Conservation (phyloP, 2,797 vertebrate species). For the Meriones psammophilus region DNA sequence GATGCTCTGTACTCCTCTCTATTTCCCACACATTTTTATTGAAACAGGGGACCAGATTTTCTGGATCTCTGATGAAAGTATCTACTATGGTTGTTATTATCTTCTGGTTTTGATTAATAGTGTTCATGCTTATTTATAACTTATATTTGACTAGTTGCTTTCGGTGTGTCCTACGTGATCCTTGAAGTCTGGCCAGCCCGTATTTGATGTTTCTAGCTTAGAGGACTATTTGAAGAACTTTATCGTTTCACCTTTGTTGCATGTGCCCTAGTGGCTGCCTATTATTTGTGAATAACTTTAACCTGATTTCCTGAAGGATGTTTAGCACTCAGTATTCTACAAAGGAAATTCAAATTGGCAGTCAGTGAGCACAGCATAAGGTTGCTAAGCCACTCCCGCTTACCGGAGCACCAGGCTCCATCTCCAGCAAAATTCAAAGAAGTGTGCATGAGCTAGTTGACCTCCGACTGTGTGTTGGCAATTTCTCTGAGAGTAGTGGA, state of each 20-base stretch:
- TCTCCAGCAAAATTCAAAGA: background rate
- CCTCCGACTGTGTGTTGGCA: background rate
- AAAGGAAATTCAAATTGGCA: background rate
- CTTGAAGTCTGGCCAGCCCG: background rate
- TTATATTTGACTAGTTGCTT: background rate
- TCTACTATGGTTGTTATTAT: background rate
- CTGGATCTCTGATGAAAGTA: background rate
- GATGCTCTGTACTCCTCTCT: accelerated
- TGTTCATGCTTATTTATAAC: background rate
- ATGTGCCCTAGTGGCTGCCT: background rate
- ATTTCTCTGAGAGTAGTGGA: too few relatives aligned
- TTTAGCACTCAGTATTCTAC: background rate
- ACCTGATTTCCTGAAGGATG: slow-evolving; percentile 17
- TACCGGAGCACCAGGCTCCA: background rate
- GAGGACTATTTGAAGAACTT: background rate
- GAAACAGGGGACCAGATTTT: background rate
- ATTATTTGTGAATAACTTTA: slow-evolving; percentile 37
- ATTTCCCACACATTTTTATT: background rate
- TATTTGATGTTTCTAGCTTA: background rate
- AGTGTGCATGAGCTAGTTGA: background rate
- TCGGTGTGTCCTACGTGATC: background rate
- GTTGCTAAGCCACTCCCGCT: background rate
- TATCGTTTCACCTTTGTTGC: background rate
- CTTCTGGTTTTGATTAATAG: background rate
- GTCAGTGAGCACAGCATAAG: background rate